Evolutionary conservation across 2,888 invertebrate species (phyloP), one percentile per base, ranked within the genome.

Genomic region (Agrochola lychnidis): DNA sequence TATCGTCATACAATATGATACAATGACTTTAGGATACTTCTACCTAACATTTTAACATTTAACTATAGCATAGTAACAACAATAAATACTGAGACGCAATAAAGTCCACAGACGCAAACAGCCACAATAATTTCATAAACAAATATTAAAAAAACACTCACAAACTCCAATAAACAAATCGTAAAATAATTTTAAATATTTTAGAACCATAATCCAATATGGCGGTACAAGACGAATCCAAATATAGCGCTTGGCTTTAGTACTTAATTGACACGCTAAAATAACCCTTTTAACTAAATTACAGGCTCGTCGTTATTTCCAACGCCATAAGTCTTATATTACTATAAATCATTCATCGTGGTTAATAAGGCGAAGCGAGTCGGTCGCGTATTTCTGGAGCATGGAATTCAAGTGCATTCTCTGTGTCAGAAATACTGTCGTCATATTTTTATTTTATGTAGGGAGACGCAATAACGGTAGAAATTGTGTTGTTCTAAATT

Each of bases 311-410:
- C 88, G 82, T 88, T 93, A 92, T 91, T 91, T 81, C 85, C n/a
- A 85, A 84, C 51, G 89, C 84, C 78, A 89, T 93, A 92, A 90
- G 90, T 92, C 90, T 89, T 85, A 82, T 88, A 89, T 91, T 92
- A 81, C 86, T 87, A 92, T 93, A 93, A 93, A 93, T 92, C 91
- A 92, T 91, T 92, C 92, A 87, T 80, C 91, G 78, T 62, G 75
- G 80, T 87, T 91, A 92, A 92, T 92, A 92, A 91, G 91, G 85
- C 85, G 86, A 57, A 62, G 84, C 86, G 78, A 70, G 71, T n/a
- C 48, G 78, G 89, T 10, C 42, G 89, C 88, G 89, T 87, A 88
- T 84, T 90, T 84, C 71, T 84, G 61, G 68, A 86, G 62, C 70
- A 80, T 57, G 40, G 14, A 19, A 14, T 62, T 9, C 4, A 40